Conservation (phyloP, 2,797 vertebrate genomes). For the Muscicapa striata region DNA sequence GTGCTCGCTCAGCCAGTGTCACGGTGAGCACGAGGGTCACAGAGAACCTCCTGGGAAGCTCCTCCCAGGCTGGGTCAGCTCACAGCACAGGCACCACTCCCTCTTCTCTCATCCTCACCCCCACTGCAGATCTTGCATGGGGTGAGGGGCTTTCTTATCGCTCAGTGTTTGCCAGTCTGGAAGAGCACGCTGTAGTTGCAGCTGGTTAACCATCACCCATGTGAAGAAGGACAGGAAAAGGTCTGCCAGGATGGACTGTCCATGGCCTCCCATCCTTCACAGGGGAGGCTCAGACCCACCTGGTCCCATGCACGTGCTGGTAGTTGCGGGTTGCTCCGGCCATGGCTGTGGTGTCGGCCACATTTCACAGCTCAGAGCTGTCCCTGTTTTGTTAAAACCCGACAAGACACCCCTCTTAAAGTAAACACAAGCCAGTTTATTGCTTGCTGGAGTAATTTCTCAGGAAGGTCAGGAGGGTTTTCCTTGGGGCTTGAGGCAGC, state of each 20-base stretch:
- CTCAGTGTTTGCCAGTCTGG: background rate
- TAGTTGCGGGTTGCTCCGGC: rapidly evolving
- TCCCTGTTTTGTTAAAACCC: background rate
- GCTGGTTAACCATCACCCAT: background rate
- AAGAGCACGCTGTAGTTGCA: rapidly evolving
- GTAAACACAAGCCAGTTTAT: constrained; percentile 19
- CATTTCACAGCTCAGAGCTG: background rate
- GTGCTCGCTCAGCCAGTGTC: constrained; percentile 43
- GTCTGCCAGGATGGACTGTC: background rate
- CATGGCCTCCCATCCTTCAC: background rate
- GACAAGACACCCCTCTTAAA: background rate
- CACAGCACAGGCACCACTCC: background rate
- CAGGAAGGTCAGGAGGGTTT: background rate
- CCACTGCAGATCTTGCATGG: rapidly evolving
- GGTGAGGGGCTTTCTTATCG: background rate
- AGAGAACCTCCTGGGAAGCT: background rate
- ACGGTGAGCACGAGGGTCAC: background rate
- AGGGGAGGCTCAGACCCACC: background rate
- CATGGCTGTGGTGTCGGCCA: background rate
- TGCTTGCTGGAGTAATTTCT: background rate
- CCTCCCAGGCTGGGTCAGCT: background rate
- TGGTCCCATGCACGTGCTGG: background rate
- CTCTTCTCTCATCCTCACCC: rapidly evolving
- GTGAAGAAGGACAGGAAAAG: background rate
- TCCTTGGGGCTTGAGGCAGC: background rate